Percentiles rank a stretch among this genome's conserved stretches.
Conservation (phyloP, 2,797 vertebrate genomes). For the Catamblyrhynchus diadema region DNA sequence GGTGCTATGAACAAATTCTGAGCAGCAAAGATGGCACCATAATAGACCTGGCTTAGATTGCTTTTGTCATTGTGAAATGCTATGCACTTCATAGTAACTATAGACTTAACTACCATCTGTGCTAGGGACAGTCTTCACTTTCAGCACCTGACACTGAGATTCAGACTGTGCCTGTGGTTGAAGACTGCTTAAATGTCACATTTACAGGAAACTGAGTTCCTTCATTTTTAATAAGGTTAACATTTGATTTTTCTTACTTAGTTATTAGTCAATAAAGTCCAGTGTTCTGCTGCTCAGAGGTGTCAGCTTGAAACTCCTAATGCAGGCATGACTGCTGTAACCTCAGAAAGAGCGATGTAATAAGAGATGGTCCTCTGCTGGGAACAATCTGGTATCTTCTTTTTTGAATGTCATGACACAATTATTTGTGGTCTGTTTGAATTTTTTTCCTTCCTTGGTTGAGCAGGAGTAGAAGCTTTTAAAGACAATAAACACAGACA, state of each 20-base stretch:
- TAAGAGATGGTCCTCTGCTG: not conserved
- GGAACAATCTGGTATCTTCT: not conserved
- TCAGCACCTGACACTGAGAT: fast-evolving
- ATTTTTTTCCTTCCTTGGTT: not conserved
- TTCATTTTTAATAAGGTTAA: not conserved
- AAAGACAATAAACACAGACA: not conserved
- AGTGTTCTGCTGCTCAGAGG: not conserved
- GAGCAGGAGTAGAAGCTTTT: not conserved
- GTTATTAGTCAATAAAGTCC: not conserved
- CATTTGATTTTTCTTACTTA: not conserved
- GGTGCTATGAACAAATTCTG: not conserved
- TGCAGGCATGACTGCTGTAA: not conserved
- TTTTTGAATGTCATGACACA: not conserved
- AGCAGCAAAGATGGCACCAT: not conserved
- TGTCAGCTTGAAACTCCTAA: not conserved
- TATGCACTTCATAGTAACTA: not conserved
- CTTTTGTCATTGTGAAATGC: not conserved
- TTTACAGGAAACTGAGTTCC: not conserved
- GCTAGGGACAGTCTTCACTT: not conserved
- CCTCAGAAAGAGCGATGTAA: not conserved
- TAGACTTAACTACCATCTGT: not conserved
- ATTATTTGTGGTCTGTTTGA: not conserved
- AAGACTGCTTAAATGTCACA: not conserved
- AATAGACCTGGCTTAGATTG: not conserved
- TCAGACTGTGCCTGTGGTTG: not conserved